phyloP scores from a whole-genome alignment of 2,113 vertebrate genomes.

The Mixornis gularis region DNA sequence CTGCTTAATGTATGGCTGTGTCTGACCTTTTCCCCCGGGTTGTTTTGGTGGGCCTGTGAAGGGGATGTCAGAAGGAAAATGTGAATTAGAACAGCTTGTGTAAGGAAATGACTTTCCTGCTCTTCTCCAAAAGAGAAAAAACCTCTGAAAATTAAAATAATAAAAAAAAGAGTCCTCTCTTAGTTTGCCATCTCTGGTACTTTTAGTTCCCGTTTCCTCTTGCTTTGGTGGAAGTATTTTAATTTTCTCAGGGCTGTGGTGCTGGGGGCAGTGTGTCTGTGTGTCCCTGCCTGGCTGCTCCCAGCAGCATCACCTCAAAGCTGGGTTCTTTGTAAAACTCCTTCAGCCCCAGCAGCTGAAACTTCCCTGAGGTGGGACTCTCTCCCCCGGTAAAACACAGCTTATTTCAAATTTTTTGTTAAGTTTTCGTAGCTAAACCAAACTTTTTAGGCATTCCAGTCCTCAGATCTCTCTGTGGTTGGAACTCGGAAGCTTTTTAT shows the following conservation, averaged over 20 bases:
- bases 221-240: not conserved
- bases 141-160: not conserved
- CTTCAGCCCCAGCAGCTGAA: not conserved
- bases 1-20: not conserved
- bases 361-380: not conserved
- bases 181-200: not conserved
- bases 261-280: not conserved
- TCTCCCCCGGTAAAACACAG: not conserved
- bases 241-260: fast-evolving
- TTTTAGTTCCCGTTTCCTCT: not conserved
- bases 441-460: not conserved
- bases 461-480: not conserved
- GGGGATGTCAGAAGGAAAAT: not conserved
- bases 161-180: not conserved
- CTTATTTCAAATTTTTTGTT: not conserved
- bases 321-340: not conserved
- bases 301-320: not conserved
- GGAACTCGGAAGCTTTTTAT: not conserved
- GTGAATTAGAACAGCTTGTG: conserved; percentile 13
- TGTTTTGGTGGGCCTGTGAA: not conserved
- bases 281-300: fast-evolving
- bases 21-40: not conserved
- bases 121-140: not conserved
- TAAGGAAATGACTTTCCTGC: not conserved
- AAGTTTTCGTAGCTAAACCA: not conserved